These are phyloP conservation scores for Stichodactyla helianthus DNA, from an alignment of 64 coral and sea anemone genomes.

Conservation along the genomic window DNA sequence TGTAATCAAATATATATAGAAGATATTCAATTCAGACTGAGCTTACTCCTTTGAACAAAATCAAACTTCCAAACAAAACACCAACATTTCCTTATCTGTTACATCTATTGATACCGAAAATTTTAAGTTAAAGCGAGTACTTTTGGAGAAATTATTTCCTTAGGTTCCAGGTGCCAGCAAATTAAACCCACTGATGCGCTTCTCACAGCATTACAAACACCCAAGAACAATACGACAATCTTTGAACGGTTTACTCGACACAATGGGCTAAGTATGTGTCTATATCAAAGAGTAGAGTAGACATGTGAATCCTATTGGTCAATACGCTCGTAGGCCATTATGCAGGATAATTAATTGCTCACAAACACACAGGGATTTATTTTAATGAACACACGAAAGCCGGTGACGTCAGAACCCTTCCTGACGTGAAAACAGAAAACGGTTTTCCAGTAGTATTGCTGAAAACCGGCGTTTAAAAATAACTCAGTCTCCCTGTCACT, in stretches of 20 bases:
- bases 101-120: not conserved
- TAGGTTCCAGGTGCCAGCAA: too few species aligned
- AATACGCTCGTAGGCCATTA: not conserved
- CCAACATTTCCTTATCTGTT: not conserved
- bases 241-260: not conserved
- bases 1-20: too few species aligned
- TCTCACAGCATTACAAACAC: not conserved
- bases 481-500: too few species aligned
- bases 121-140: not conserved
- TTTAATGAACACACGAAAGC: too few species aligned
- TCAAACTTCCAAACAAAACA: not conserved
- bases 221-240: not conserved
- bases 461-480: too few species aligned
- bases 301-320: not conserved
- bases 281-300: not conserved
- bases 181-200: not conserved
- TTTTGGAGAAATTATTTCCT: not conserved
- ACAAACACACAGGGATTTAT: too few species aligned
- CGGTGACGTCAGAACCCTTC: too few species aligned
- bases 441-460: too few species aligned
- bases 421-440: too few species aligned
- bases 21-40: too few species aligned
- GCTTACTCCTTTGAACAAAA: too few species aligned
- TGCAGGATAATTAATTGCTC: too few species aligned
- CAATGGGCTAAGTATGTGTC: not conserved